These are phyloP conservation scores for Stegodyphus dumicola DNA, from an alignment of 1,140 invertebrate species.

Conservation along the genomic window DNA sequence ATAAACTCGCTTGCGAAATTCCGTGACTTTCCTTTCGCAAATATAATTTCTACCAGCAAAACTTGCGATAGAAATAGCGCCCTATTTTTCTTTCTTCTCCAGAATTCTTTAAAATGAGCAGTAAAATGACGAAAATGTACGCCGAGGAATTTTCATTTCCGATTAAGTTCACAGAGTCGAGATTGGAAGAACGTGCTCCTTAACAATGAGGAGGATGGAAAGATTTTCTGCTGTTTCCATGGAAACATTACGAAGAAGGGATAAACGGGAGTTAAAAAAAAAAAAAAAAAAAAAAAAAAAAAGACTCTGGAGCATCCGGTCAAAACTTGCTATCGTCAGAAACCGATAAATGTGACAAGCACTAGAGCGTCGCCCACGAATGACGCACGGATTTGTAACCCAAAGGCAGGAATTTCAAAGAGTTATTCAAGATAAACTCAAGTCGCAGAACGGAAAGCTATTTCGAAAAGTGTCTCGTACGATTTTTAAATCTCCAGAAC, in stretches of 20 bases:
- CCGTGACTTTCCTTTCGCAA: no score
- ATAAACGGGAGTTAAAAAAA: no score
- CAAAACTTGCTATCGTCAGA: constrained; percentile 43
- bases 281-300: no score
- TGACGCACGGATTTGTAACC: not conserved
- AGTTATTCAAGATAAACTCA: no score
- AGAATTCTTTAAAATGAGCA: not conserved
- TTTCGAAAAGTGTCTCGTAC: no score
- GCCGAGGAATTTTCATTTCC: constrained; percentile 25
- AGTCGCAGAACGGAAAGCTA: no score
- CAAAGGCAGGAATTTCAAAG: not conserved
- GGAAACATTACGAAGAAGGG: not conserved
- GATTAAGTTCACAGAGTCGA: constrained; percentile 20
- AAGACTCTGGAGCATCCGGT: not conserved
- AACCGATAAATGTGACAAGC: constrained; percentile 22
- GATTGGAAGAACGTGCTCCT: constrained; percentile 34
- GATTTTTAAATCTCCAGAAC: no score
- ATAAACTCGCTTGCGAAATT: no score
- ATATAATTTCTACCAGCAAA: no score
- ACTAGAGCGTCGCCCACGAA: not conserved
- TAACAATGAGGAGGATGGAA: constrained; percentile 7
- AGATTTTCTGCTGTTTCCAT: constrained; percentile 15
- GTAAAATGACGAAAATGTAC: constrained; percentile 10
- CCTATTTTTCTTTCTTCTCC: no score
- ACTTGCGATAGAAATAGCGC: no score